Conservation (phyloP, 2,797 vertebrate species). For the Nannoperca australis region DNA sequence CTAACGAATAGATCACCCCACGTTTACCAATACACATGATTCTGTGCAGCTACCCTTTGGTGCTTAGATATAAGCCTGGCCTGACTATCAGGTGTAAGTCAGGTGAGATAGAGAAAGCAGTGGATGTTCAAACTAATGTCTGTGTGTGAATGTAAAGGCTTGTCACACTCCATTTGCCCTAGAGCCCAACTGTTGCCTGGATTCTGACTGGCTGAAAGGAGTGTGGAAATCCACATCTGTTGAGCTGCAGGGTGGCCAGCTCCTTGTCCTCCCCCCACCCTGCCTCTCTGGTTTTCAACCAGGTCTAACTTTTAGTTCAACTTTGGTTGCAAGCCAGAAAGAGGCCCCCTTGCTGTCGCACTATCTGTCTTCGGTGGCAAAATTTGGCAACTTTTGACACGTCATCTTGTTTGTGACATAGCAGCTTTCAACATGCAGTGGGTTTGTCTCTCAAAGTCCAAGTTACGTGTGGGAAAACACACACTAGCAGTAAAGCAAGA, state of each 20-base stretch:
- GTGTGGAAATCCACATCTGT: constrained; percentile 70
- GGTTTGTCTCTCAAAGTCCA: constrained; percentile 45
- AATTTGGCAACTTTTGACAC: constrained; percentile 41
- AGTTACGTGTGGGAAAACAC: constrained; percentile 22
- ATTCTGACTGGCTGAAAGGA: constrained; percentile 50
- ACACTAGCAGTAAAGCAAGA: constrained; percentile 25
- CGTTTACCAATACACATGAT: constrained; percentile 37
- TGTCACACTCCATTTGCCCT: constrained; percentile 30
- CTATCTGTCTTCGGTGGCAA: constrained; percentile 28
- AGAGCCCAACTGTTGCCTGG: constrained; percentile 22
- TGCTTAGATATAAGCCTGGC: constrained; percentile 18
- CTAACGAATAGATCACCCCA: constrained; percentile 64
- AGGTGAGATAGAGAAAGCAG: background rate
- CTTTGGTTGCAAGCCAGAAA: constrained; percentile 37
- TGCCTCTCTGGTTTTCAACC: constrained; percentile 40
- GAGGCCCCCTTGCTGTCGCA: constrained; percentile 4
- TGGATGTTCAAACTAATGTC: constrained; percentile 9
- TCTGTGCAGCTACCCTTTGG: constrained; percentile 2
- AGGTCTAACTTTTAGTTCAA: constrained; percentile 30
- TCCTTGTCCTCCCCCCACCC: constrained; percentile 3
- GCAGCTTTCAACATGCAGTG: constrained; percentile 45
- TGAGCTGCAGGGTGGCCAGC: constrained; percentile 33
- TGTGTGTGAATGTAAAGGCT: constrained; percentile 23
- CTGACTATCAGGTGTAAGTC: background rate
- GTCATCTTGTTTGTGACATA: constrained; percentile 44